A percentile compares a stretch with the other conserved stretches of the same genome.
These are phyloP conservation scores for Anneissia japonica DNA, from an alignment of 35 echinoderm and acorn worm species.

Conservation along the genomic window DNA sequence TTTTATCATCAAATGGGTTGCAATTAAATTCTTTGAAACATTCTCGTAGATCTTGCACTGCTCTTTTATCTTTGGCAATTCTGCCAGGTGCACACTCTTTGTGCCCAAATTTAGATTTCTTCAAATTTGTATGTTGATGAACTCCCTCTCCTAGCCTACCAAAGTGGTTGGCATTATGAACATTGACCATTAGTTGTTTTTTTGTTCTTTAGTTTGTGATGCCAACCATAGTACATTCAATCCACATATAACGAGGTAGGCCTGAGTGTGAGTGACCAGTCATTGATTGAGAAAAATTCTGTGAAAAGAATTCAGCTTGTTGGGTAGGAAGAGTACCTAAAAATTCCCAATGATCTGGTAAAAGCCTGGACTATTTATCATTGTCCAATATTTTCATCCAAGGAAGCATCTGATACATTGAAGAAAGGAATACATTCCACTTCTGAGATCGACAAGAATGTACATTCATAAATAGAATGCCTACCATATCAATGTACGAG, in stretches of 20 bases:
- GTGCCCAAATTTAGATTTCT: background rate
- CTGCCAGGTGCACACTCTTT: constrained; percentile 43
- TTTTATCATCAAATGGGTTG: no score
- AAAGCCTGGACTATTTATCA: background rate
- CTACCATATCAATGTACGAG: constrained; percentile 22
- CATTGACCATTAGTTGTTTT: constrained; percentile 32
- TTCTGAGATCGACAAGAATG: background rate
- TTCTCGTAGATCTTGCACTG: constrained; percentile 32
- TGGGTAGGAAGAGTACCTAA: background rate
- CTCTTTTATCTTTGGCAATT: constrained; percentile 26
- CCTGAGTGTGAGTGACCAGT: background rate
- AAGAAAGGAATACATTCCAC: background rate
- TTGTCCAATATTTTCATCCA: background rate
- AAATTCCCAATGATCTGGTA: constrained; percentile 7
- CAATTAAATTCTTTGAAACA: no score
- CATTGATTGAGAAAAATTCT: background rate
- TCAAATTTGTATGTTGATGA: constrained; percentile 24
- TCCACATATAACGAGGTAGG: background rate
- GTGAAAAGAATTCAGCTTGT: background rate
- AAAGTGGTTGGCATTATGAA: constrained; percentile 25
- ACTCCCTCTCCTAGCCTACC: constrained; percentile 12
- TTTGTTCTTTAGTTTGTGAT: constrained; percentile 26
- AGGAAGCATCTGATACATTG: background rate
- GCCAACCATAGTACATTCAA: constrained; percentile 20
- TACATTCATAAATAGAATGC: constrained; percentile 1